These are phyloP conservation scores for Lamellibrachia satsuma DNA, from an alignment of 2,888 invertebrate species.

Conservation along the genomic window DNA sequence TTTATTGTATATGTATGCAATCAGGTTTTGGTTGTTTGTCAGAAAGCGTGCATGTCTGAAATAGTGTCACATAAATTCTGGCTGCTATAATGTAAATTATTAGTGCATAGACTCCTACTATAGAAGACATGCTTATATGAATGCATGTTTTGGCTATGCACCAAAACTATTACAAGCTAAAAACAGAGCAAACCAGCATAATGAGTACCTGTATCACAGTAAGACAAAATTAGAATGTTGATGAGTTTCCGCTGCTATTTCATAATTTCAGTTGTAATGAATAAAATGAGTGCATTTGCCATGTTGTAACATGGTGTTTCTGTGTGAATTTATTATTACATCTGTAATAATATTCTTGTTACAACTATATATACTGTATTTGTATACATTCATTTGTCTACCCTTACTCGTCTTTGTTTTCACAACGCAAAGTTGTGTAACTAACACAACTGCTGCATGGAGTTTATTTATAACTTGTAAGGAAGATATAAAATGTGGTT, in stretches of 20 bases:
- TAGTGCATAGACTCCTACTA: neutral
- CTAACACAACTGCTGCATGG: no score
- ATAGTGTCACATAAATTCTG: neutral
- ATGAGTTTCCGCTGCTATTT: neutral
- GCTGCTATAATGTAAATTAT: neutral
- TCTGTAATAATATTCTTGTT: no score
- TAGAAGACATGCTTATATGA: neutral
- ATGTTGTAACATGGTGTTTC: neutral
- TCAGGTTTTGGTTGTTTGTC: neutral
- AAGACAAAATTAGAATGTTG: neutral
- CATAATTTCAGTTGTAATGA: neutral
- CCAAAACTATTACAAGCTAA: neutral
- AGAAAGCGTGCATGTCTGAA: neutral
- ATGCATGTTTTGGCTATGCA: neutral
- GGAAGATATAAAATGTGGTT: no score
- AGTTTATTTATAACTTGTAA: no score
- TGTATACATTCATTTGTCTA: no score
- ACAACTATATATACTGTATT: no score
- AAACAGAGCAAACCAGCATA: neutral
- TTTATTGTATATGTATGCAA: neutral
- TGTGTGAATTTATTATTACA: no score
- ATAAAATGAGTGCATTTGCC: neutral
- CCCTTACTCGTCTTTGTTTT: no score
- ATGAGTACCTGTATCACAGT: neutral
- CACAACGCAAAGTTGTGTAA: no score